These are phyloP conservation scores for Nannoperca obscura DNA, from an alignment of 2,797 vertebrate species.

Conservation along the genomic window DNA sequence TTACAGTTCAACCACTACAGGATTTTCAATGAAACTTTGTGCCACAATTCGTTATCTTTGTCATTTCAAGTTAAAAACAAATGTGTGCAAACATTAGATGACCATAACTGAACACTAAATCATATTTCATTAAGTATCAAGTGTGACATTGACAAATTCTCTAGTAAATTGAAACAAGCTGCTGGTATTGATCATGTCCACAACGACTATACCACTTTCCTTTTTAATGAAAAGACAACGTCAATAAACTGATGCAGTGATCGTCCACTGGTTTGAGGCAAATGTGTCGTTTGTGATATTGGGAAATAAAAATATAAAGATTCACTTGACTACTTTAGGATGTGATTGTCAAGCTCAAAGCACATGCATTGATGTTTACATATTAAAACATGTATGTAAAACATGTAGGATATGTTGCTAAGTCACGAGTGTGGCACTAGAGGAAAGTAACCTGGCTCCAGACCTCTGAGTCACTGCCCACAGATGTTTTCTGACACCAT, in stretches of 20 bases:
- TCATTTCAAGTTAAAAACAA: background rate
- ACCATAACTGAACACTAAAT: background rate
- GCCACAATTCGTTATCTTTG: background rate
- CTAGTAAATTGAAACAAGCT: background rate
- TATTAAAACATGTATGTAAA: too few relatives aligned
- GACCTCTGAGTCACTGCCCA: background rate
- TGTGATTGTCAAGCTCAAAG: background rate
- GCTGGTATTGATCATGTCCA: slow-evolving; percentile 15
- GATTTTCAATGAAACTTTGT: background rate
- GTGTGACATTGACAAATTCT: background rate
- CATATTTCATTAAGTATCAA: background rate
- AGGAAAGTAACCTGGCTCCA: background rate
- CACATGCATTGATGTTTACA: background rate
- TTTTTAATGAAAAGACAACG: background rate
- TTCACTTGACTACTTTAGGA: background rate
- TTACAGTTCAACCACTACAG: slow-evolving; percentile 11
- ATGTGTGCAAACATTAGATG: background rate
- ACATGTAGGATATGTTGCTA: background rate
- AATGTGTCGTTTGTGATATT: too few relatives aligned
- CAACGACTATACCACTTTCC: background rate
- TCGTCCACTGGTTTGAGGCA: background rate
- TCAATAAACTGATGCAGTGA: background rate
- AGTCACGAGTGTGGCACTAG: background rate
- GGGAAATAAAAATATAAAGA: too few relatives aligned
- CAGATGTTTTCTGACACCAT: background rate